phyloP scores from a whole-genome alignment of 2,888 invertebrate species.

The Busseola fusca region DNA sequence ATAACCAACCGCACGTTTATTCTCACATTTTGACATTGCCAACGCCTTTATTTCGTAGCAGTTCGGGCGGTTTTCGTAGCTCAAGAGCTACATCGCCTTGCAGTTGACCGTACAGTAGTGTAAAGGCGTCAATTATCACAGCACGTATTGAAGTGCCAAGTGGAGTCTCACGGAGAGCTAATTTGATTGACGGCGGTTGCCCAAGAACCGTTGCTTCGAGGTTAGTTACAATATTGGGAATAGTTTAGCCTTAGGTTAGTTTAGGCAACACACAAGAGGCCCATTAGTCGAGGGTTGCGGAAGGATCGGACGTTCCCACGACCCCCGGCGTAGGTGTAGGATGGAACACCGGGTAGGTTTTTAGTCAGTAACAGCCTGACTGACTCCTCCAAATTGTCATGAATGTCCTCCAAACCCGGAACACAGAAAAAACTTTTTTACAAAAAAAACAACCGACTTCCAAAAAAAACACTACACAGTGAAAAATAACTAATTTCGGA shows the following conservation, averaged over 20 bases:
- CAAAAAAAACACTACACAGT: no score
- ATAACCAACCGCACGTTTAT: background rate
- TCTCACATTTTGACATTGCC: background rate
- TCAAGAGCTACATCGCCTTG: background rate
- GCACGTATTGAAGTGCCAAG: constrained; percentile 76
- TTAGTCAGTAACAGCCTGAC: no score
- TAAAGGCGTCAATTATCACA: constrained; percentile 73
- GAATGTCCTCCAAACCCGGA: no score
- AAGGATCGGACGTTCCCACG: no score
- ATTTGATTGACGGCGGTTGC: constrained; percentile 80
- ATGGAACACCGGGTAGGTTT: no score
- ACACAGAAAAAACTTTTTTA: no score
- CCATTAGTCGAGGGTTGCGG: no score
- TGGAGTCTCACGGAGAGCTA: constrained; percentile 79
- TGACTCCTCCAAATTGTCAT: no score
- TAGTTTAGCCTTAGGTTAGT: constrained; percentile 10
- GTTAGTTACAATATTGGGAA: constrained; percentile 22
- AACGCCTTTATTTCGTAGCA: background rate
- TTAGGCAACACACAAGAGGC: background rate
- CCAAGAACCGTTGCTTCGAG: constrained; percentile 74
- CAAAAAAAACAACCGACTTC: no score
- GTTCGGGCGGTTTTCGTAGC: background rate
- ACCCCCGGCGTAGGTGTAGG: no score
- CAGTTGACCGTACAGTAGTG: constrained; percentile 51
- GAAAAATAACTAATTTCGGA: no score